Percentiles rank a stretch among this genome's conserved stretches.
Conservation (phyloP, 2,797 vertebrate species). For the Rhinophrynus dorsalis region DNA sequence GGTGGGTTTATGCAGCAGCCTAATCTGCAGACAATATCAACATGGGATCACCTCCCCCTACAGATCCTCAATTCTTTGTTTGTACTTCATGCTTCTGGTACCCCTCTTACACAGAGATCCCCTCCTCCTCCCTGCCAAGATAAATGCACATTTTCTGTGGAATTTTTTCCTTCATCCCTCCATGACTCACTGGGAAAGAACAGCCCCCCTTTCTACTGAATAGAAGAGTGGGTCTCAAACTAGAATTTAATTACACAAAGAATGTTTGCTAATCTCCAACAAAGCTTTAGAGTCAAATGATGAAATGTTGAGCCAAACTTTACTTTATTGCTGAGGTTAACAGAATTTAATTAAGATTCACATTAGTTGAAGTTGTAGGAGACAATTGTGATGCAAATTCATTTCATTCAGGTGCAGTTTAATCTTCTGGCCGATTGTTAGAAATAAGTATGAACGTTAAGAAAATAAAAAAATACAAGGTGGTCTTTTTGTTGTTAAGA, state of each 20-base stretch:
- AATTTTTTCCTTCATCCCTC: not conserved
- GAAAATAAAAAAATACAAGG: too few species aligned
- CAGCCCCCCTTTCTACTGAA: constrained; percentile 5
- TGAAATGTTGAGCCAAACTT: constrained; percentile 27
- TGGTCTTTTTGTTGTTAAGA: too few species aligned
- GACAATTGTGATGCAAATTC: not conserved
- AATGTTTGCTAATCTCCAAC: constrained; percentile 43
- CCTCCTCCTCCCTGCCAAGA: not conserved
- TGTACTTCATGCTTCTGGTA: not conserved
- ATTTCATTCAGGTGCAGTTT: too few species aligned
- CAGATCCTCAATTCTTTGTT: not conserved
- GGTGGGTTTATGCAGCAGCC: too few species aligned
- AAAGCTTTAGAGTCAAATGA: constrained; percentile 43
- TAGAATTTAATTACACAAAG: constrained; percentile 40
- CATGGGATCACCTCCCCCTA: not conserved
- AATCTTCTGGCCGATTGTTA: too few species aligned
- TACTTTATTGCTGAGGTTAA: constrained; percentile 27
- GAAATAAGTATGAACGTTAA: too few species aligned
- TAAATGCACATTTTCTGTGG: not conserved
- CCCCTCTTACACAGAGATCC: not conserved
- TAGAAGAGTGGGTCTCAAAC: constrained; percentile 22
- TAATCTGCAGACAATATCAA: too few species aligned
- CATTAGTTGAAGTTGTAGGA: constrained; percentile 13
- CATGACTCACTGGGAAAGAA: not conserved
- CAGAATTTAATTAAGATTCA: constrained; percentile 37